A percentile compares a stretch with the other conserved stretches of the same genome.
Evolutionary conservation across 2,113 vertebrate species (phyloP).

Genomic region (Gorsachius goisagi): DNA sequence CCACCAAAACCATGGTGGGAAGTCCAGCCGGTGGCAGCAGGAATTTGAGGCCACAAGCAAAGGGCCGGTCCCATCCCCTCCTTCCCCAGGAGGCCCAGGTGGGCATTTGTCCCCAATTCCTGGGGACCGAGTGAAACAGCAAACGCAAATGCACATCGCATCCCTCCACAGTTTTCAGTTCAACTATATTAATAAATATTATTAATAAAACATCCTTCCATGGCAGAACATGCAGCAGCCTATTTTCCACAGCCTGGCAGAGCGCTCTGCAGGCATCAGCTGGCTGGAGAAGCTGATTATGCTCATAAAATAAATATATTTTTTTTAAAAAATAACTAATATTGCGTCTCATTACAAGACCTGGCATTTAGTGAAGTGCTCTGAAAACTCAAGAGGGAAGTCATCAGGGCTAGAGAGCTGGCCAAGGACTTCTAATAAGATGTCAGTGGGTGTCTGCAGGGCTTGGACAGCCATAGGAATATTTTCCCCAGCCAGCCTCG

Average conservation of each 20-base stretch:
- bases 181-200: background rate
- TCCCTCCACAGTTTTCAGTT: background rate
- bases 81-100: background rate
- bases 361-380: background rate
- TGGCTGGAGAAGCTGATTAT: background rate
- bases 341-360: background rate
- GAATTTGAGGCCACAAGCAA: background rate
- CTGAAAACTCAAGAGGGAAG: background rate
- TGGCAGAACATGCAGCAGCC: background rate
- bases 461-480: background rate
- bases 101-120: background rate
- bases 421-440: background rate
- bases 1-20: too few relatives aligned
- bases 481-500: background rate
- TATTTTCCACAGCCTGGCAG: background rate
- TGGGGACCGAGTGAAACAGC: background rate
- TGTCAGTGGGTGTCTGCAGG: background rate
- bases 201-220: background rate
- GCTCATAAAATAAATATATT: background rate
- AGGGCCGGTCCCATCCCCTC: background rate
- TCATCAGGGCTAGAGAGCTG: background rate
- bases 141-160: background rate
- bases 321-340: background rate
- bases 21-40: background rate
- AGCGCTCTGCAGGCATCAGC: rapidly evolving